Conservation (phyloP, 2,888 invertebrate genomes). For the Biston betularia region DNA sequence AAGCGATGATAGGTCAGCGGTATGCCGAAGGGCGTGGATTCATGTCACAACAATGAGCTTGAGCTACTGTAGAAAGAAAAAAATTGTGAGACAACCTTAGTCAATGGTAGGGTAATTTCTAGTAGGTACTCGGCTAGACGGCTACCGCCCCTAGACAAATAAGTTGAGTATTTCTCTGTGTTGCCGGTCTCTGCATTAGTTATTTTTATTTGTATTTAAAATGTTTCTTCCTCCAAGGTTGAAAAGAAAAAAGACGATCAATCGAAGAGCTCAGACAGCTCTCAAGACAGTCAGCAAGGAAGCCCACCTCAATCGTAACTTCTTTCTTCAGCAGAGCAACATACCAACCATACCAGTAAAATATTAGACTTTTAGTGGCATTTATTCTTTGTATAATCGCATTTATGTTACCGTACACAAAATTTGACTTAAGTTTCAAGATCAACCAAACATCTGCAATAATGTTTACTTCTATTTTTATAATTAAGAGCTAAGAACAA, state of each 20-base stretch:
- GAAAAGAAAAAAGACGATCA: conserved; percentile 76
- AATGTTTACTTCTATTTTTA: background rate
- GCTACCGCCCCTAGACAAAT: no score
- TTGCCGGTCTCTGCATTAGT: no score
- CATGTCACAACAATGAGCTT: no score
- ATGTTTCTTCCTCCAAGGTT: conserved; percentile 58
- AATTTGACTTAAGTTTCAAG: conserved; percentile 9
- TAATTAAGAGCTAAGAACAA: conserved; percentile 36
- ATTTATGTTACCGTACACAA: conserved; percentile 29
- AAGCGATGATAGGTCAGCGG: no score
- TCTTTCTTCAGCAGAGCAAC: conserved; percentile 29
- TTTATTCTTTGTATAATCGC: conserved; percentile 43
- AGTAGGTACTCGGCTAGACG: no score
- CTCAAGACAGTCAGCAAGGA: conserved; percentile 69
- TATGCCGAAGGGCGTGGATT: no score
- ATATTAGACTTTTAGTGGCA: conserved; percentile 35
- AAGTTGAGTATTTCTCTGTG: no score
- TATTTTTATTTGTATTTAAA: background rate
- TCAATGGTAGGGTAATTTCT: no score
- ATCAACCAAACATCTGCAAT: background rate
- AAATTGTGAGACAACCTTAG: no score
- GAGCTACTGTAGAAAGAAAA: no score
- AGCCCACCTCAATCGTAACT: conserved; percentile 69
- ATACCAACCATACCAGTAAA: conserved; percentile 23
- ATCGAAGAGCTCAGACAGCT: conserved; percentile 72